Percentiles rank a stretch among this genome's conserved stretches.
These are phyloP conservation scores for Mobula birostris DNA, from an alignment of 2,113 vertebrate species.

Conservation along the genomic window DNA sequence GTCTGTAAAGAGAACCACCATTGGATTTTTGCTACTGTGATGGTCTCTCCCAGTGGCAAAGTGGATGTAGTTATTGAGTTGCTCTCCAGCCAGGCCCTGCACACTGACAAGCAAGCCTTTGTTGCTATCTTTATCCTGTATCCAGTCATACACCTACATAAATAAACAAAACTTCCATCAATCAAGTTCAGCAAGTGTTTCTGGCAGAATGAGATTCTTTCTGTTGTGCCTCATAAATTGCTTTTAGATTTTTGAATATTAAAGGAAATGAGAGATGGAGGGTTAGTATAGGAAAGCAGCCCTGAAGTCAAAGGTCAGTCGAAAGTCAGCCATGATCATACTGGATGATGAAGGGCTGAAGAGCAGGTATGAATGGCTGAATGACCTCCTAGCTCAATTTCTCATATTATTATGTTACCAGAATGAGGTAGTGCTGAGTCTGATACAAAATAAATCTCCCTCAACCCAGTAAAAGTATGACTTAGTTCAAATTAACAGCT, in stretches of 20 bases:
- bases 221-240: neutral
- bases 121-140: slow-evolving; percentile 64
- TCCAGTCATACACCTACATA: slow-evolving; percentile 71
- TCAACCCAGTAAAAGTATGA: neutral
- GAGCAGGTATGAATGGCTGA: no score
- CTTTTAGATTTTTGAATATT: no score
- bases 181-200: neutral
- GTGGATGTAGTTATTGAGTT: slow-evolving; percentile 55
- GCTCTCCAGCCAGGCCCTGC: slow-evolving; percentile 47
- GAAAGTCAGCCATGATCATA: no score
- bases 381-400: no score
- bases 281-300: no score
- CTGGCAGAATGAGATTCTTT: neutral
- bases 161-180: neutral
- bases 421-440: neutral
- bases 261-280: no score
- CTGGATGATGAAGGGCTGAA: no score
- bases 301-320: no score
- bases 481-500: neutral
- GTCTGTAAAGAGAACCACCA: slow-evolving; percentile 81
- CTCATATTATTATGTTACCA: no score
- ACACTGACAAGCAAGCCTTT: slow-evolving; percentile 69
- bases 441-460: neutral
- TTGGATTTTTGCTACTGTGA: slow-evolving; percentile 80
- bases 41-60: slow-evolving; percentile 67